A percentile compares a stretch with the other conserved stretches of the same genome.
Conservation (phyloP, 2,888 invertebrate genomes). For the Cyaniris semiargus region DNA sequence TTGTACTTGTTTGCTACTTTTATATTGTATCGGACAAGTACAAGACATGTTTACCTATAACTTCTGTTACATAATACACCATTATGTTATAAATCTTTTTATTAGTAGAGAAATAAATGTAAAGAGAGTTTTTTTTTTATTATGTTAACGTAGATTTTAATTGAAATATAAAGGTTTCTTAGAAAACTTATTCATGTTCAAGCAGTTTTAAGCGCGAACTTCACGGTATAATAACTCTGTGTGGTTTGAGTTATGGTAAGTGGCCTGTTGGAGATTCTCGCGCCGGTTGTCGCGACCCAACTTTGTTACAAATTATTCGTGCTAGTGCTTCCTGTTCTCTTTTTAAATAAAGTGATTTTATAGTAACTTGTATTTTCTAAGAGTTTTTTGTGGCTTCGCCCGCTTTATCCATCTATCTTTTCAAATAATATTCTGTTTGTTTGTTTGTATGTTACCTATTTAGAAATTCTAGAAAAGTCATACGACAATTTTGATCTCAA, state of each 20-base stretch:
- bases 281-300: background rate
- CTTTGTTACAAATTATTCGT: background rate
- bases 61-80: no score
- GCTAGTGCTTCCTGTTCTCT: background rate
- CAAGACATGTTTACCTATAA: no score
- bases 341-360: background rate
- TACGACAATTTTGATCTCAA: no score
- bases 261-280: background rate
- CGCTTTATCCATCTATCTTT: no score
- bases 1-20: no score
- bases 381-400: no score
- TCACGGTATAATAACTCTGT: background rate
- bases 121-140: background rate
- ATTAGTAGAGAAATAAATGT: background rate
- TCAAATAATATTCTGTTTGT: no score
- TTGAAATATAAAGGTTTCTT: background rate
- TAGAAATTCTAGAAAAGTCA: no score
- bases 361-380: no score
- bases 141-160: background rate
- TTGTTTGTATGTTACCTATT: no score
- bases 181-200: background rate
- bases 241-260: constrained; percentile 1
- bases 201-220: background rate
- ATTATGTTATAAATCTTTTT: background rate
- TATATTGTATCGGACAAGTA: no score